Conservation (phyloP, 2,113 vertebrate genomes). For the Diadophis punctatus region DNA sequence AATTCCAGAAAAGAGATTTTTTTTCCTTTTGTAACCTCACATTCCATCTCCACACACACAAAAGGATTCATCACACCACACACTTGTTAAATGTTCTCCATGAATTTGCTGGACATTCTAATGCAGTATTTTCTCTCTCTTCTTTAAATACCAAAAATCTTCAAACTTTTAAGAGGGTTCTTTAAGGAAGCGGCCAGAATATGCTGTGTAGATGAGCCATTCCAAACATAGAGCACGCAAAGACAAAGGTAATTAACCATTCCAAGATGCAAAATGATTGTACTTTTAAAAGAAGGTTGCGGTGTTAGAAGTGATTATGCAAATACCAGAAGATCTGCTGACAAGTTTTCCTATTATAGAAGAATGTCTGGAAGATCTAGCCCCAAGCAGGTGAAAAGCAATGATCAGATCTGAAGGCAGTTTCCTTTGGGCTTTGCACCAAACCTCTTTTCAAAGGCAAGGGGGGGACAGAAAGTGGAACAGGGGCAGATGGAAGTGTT, state of each 20-base stretch:
- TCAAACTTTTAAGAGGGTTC: not conserved
- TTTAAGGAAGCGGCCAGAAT: not conserved
- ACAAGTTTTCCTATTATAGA: not conserved
- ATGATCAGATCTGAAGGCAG: not conserved
- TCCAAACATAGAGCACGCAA: not conserved
- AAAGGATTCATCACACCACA: not conserved
- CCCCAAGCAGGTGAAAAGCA: not conserved
- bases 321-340: not conserved
- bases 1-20: not conserved
- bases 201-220: not conserved
- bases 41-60: not conserved
- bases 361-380: not conserved
- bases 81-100: not conserved
- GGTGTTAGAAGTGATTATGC: slow-evolving; percentile 2
- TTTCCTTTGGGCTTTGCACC: not conserved
- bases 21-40: not conserved
- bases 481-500: not conserved
- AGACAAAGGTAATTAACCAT: not conserved
- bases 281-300: not conserved
- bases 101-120: not conserved
- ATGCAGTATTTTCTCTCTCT: not conserved
- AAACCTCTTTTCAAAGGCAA: not conserved
- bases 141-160: not conserved
- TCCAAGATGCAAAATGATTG: not conserved
- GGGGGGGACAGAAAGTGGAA: no score